These are phyloP conservation scores for Vandiemenella viatica DNA, from an alignment of 2,888 invertebrate species.

Conservation along the genomic window DNA sequence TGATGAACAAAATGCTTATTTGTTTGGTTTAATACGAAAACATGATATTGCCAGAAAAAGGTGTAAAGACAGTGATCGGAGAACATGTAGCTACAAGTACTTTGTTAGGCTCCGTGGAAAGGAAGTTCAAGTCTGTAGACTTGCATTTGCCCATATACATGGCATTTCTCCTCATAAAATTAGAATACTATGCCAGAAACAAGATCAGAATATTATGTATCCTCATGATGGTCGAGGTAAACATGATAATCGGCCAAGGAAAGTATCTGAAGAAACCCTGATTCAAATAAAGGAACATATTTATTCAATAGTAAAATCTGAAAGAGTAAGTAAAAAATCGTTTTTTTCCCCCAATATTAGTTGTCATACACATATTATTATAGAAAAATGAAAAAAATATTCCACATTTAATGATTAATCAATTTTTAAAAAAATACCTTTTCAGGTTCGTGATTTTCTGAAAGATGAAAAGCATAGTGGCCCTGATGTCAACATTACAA, in stretches of 20 bases:
- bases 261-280: slow-evolving; percentile 15
- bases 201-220: slow-evolving; percentile 19
- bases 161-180: slow-evolving; percentile 21
- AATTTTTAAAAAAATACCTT: no score
- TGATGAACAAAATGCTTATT: slow-evolving; percentile 41
- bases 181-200: slow-evolving; percentile 19
- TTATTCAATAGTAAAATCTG: slow-evolving; percentile 16
- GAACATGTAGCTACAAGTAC: slow-evolving; percentile 41
- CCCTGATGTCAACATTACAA: slow-evolving; percentile 39
- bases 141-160: slow-evolving; percentile 20
- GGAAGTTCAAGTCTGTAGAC: slow-evolving; percentile 33
- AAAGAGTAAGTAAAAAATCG: slow-evolving; percentile 11
- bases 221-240: slow-evolving; percentile 20
- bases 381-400: no score
- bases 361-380: not conserved
- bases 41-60: slow-evolving; percentile 40
- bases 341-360: not conserved
- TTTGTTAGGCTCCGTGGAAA: slow-evolving; percentile 38
- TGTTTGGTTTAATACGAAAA: slow-evolving; percentile 40
- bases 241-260: slow-evolving; percentile 19
- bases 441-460: slow-evolving; percentile 34
- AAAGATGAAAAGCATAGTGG: slow-evolving; percentile 38
- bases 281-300: slow-evolving; percentile 18
- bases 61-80: slow-evolving; percentile 36
- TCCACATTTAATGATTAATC: no score